Evolutionary conservation across 2,888 invertebrate genomes (phyloP), one percentile per base, ranked within the genome.

Genomic region (Drosophila ezoana): DNA sequence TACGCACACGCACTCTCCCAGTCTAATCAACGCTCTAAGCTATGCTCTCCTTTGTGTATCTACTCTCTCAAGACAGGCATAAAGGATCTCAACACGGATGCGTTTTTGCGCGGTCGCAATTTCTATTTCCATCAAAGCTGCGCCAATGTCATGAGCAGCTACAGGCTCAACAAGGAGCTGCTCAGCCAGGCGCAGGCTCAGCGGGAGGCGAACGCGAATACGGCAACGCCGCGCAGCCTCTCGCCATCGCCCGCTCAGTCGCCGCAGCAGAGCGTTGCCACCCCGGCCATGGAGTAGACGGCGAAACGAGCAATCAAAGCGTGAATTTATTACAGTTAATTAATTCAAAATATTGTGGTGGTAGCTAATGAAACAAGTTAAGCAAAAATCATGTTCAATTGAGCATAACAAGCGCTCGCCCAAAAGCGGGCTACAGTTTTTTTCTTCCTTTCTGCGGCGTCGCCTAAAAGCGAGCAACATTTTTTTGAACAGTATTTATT

Each of bases 81-180:
- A 91, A 92, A 91, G 89, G 92, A 92, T 80, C 90, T 91, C 77
- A 89, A 90, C 33, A 90, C 92, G 63, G 91, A 91, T 72, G 91
- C 90, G 73, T 92, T 91, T 80, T 86, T 92, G 74, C 90, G 92
- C 51, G 92, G 92, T 23, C 89, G 92, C 20, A 92, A 91, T 72
- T 89, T 92, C 40, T 92, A 92, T 66, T 92, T 92, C 35, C 92
- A 92, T 75, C 92, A 92, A 74, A 92, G 92, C 72, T 92, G 92
- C 83, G 92, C 92, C 64, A 92, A 92, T 72, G 91, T 92, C 52
- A 92, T 92, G 92, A 91, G 91, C 67, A 92, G 90, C 77, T 91
- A 91, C 68, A 86, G 91, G 10, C 78, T 91, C 33, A 91, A 89
- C 73, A 91, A 91, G 53, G 91, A 91, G 35, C 80, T 91, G 23